Percentiles rank a stretch among this genome's conserved stretches.
These are phyloP conservation scores for Pteruthius melanotis DNA, from an alignment of 2,113 vertebrate species.

Conservation along the genomic window DNA sequence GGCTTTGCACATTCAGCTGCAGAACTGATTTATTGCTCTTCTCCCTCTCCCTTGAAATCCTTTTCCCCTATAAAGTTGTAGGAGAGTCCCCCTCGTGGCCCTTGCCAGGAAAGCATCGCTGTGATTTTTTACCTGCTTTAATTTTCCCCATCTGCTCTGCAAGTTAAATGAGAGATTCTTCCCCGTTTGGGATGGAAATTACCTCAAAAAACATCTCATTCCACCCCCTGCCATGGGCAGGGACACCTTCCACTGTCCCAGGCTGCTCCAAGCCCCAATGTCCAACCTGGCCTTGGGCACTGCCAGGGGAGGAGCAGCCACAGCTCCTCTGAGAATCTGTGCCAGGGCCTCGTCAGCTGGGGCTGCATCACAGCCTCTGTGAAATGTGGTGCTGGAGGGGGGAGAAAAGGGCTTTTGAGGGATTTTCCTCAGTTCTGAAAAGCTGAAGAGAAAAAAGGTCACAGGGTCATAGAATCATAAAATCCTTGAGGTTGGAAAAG, in stretches of 20 bases:
- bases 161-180: neutral
- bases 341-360: neutral
- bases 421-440: neutral
- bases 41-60: neutral
- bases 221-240: neutral
- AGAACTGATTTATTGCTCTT: neutral
- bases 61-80: neutral
- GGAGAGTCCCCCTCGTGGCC: conserved; percentile 17
- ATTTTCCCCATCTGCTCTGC: neutral
- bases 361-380: neutral
- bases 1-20: neutral
- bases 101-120: neutral
- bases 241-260: neutral
- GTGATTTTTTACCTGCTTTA: neutral
- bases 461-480: too few relatives aligned
- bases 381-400: fast-evolving
- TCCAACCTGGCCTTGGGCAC: neutral
- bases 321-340: neutral
- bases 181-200: neutral
- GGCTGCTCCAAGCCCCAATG: neutral
- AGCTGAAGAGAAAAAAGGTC: neutral
- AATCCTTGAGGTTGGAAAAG: neutral
- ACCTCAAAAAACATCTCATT: neutral
- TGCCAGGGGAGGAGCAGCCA: neutral
- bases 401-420: neutral